Base-by-base conservation (phyloP, 2,888 invertebrate genomes). In the Brachypalpus laphriformis region DNA sequence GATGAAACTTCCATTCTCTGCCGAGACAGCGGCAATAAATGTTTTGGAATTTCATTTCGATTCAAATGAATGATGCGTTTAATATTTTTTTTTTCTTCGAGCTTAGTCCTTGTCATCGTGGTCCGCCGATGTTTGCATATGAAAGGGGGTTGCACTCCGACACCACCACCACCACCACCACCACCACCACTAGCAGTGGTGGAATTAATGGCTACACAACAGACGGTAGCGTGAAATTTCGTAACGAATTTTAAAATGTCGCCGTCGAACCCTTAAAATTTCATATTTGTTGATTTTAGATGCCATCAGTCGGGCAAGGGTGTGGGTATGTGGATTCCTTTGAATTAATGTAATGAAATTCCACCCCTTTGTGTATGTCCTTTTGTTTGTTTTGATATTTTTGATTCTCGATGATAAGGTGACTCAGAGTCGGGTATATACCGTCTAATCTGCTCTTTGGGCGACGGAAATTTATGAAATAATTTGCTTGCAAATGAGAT, bases 141-240 rank as follows among this genome's bases (percentile, higher is more conserved):
- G 18, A n/a, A 28, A 22, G 14, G 57, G 72, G 78, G 70, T 22
- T 47, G 66, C 18, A 34, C 11, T 45, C n/a, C n/a, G n/a, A n/a
- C n/a, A n/a, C n/a, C n/a, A n/a, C n/a, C n/a, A n/a, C n/a, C n/a
- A n/a, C n/a, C n/a, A n/a, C 8, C 49, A 14, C 37, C n/a, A 9
- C 22, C 42, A 49, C n/a, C 16, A 0, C 61, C 37, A 54, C 65
- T 14, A 11, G 20, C 49, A 59, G 61, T 81, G 80, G 42, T 66
- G 71, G 80, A 70, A 85, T 85, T 80, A 81, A 82, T 81, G 81
- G 71, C 66, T 16, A 40, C 45, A 16, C 66, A 72, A 82, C 86
- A 86, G 86, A 86, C 81, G 86, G 76, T 68, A 76, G 72, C 86
- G 81, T 86, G 86, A 86, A 86, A 86, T 82, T 86, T 86, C 81